Conservation (phyloP, 2,113 vertebrate species). For the Fukomys damarensis region DNA sequence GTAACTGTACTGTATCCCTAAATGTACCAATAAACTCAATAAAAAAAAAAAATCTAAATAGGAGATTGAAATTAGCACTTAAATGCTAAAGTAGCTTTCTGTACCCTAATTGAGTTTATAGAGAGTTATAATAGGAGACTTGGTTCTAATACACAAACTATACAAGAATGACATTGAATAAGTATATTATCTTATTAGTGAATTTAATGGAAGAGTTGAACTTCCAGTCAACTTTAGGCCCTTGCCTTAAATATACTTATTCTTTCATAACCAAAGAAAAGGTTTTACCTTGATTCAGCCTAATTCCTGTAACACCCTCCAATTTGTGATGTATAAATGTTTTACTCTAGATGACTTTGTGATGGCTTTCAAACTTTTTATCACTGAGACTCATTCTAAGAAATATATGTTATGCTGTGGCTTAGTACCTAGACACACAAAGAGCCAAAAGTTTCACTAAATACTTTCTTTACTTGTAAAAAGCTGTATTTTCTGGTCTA, state of each 20-base stretch:
- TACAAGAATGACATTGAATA: slow-evolving; percentile 52
- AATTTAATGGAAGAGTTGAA: slow-evolving; percentile 39
- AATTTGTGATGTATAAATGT: not conserved
- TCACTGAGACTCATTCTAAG: slow-evolving; percentile 29
- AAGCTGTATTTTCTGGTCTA: not conserved
- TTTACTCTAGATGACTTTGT: slow-evolving; percentile 4
- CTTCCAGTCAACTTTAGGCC: not conserved
- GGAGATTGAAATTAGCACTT: slow-evolving; percentile 63
- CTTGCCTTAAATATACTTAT: not conserved
- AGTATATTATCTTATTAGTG: slow-evolving; percentile 27
- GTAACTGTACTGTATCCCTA: too few relatives aligned
- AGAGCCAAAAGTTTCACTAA: slow-evolving; percentile 42
- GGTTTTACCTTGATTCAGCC: slow-evolving; percentile 35
- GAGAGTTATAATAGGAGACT: slow-evolving; percentile 8
- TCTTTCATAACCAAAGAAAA: not conserved
- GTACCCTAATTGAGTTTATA: slow-evolving; percentile 10
- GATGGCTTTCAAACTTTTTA: slow-evolving; percentile 44
- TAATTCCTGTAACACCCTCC: not conserved
- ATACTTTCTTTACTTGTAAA: slow-evolving; percentile 19
- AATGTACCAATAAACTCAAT: too few relatives aligned
- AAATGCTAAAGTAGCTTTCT: slow-evolving; percentile 56
- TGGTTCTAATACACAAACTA: slow-evolving; percentile 49
- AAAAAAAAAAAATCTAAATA: slow-evolving; percentile 69
- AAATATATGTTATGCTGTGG: slow-evolving; percentile 31
- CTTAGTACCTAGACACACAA: not conserved